Percentiles rank a stretch among this genome's conserved stretches.
Conservation (phyloP, 2,797 vertebrate species). For the Hephaestus fuliginosus region DNA sequence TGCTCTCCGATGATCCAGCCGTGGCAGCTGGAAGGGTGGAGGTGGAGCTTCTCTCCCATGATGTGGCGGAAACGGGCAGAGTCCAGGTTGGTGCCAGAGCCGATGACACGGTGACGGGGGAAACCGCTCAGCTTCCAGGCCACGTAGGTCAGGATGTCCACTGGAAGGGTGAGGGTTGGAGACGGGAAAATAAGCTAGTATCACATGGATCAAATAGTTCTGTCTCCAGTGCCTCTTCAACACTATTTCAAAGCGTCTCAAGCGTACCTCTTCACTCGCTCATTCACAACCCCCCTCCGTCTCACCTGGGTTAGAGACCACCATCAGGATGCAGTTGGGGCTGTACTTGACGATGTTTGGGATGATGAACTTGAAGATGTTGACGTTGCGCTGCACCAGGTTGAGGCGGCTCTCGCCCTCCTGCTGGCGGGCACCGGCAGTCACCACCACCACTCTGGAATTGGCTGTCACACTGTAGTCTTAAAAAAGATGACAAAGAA, state of each 20-base stretch:
- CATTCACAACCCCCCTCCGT: background rate
- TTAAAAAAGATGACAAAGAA: constrained; percentile 45
- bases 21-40: constrained; percentile 95
- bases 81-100: constrained; percentile 97
- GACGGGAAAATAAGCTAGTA: background rate
- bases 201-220: background rate
- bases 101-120: constrained; percentile 95
- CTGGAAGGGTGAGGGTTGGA: constrained; percentile 70
- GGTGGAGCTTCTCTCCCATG: constrained; percentile 93
- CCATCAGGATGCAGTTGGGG: constrained; percentile 93
- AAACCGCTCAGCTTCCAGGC: constrained; percentile 99
- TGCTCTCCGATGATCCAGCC: constrained; percentile 97
- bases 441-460: constrained; percentile 96
- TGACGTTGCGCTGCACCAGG: constrained; percentile 96
- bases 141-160: constrained; percentile 98
- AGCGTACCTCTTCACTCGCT: background rate
- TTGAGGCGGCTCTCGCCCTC: constrained; percentile 98
- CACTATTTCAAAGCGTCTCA: background rate
- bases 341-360: constrained; percentile 98
- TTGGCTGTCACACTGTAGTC: constrained; percentile 95
- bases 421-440: constrained; percentile 96
- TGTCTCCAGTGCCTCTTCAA: background rate
- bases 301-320: constrained; percentile 97
- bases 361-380: constrained; percentile 99
- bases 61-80: constrained; percentile 96